Base-by-base conservation (phyloP, 2,888 invertebrate species). In the Brenthis daphne region DNA sequence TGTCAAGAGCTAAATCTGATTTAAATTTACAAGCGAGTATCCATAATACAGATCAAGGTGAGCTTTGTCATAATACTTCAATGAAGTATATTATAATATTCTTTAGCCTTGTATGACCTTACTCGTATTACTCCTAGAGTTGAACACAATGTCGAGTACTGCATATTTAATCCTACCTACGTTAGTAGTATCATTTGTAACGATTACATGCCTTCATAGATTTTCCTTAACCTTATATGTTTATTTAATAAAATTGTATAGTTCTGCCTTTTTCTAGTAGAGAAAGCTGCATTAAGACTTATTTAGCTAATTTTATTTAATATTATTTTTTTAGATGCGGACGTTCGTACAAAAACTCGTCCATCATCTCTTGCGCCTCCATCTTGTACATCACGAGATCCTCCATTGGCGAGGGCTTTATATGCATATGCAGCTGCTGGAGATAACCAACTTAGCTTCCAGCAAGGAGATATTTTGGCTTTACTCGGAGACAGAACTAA, bases 361-460 rank as follows among this genome's bases (percentile, higher is more conserved):
- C 95, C 95, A 58, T 94, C 95, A 77, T 95, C 95, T 63, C 94
- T 95, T 83, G 95, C 95, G 1, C 94, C 95, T 20, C 94, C 94
- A 63, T 81, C 93, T 3, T 88, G 90, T 69, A 86, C 89, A 1
- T 78, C 86, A 13, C 95, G 96, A 80, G 96, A 97, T 77, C 95
- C 96, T 14, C 96, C 96, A 6, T 90, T 97, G 65, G 97, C 97
- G 0, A 94, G 97, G 74, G 98, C 98, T 12, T 93, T 98, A 51
- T 98, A 98, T 84, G 97, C 98, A 16, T 98, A 98, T 86, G 94
- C 97, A 71, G 97, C 98, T 50, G 94, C 93, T 88, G 97, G 98
- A 6, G 98, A 98, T 82, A 98, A 98, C 89, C 98, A 98, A 88
- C 94, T 98, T 71, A 97, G 96, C 83, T 98, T 98, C 91, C 95